phyloP scores from a whole-genome alignment of 92 coral and sea anemone species.

The Phenganax marumi region DNA sequence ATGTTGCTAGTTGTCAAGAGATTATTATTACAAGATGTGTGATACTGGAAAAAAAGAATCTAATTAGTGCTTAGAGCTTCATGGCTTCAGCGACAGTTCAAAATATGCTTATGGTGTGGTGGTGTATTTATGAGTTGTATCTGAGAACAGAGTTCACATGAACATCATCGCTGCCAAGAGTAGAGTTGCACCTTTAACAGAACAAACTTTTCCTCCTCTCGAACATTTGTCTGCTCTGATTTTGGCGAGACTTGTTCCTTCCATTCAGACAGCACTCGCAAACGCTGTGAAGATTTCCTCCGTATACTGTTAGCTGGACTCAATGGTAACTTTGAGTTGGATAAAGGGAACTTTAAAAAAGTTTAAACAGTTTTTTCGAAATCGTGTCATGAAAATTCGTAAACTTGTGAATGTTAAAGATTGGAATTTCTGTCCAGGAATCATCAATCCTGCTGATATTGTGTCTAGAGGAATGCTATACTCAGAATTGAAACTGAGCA shows the following conservation, averaged over 20 bases:
- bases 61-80: background rate
- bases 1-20: background rate
- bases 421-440: background rate
- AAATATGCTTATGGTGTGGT: background rate
- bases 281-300: background rate
- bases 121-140: background rate
- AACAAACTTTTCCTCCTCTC: background rate
- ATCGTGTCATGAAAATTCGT: constrained; percentile 19
- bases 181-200: background rate
- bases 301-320: constrained; percentile 7
- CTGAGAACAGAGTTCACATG: background rate
- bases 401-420: background rate
- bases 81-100: background rate
- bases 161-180: background rate
- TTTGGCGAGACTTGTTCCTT: constrained; percentile 4
- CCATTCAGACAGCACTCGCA: background rate
- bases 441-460: constrained; percentile 38
- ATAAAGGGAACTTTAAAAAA: background rate
- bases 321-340: constrained; percentile 19
- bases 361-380: constrained; percentile 5
- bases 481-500: background rate
- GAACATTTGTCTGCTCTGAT: constrained; percentile 5
- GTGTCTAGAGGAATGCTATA: constrained; percentile 7
- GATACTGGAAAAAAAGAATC: background rate
- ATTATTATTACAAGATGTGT: background rate